Conservation (phyloP, 2,797 vertebrate genomes). For the Triplophysa yarkandensis region DNA sequence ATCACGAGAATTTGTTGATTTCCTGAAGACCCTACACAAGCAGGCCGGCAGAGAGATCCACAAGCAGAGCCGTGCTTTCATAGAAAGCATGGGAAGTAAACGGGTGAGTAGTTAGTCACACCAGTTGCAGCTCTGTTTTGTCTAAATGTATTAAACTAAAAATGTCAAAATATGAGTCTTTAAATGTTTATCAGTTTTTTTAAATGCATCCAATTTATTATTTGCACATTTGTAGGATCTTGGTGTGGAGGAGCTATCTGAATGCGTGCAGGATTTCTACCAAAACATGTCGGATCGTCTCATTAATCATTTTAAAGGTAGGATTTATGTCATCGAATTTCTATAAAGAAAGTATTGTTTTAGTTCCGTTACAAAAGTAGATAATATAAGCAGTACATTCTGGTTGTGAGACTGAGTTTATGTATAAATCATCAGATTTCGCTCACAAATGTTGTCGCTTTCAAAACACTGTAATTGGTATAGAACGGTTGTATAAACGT, state of each 20-base stretch:
- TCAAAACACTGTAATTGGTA: not conserved
- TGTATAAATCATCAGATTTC: not conserved
- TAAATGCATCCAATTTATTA: too few species aligned
- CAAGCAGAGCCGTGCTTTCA: conserved; percentile 88
- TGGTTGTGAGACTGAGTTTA: not conserved
- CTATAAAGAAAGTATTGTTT: too few species aligned
- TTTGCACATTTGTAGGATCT: conserved; percentile 85
- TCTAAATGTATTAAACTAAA: not conserved
- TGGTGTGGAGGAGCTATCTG: conserved; percentile 90
- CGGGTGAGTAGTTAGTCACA: conserved; percentile 76
- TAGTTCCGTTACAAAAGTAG: not conserved
- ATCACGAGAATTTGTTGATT: conserved; percentile 92
- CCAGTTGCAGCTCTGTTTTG: not conserved
- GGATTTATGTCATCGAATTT: not conserved
- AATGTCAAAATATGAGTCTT: not conserved
- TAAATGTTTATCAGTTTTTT: too few species aligned
- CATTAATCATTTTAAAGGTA: conserved; percentile 92
- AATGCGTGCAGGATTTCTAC: conserved; percentile 96
- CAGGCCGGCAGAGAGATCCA: conserved; percentile 87
- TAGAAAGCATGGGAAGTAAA: conserved; percentile 88
- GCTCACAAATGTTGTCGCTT: not conserved
- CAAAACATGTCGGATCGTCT: conserved; percentile 89
- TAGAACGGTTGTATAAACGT: too few species aligned
- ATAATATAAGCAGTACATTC: conserved; percentile 3
- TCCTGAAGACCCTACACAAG: conserved; percentile 89